Conservation (phyloP, 1,140 invertebrate species). For the Drosophila kepulauana region DNA sequence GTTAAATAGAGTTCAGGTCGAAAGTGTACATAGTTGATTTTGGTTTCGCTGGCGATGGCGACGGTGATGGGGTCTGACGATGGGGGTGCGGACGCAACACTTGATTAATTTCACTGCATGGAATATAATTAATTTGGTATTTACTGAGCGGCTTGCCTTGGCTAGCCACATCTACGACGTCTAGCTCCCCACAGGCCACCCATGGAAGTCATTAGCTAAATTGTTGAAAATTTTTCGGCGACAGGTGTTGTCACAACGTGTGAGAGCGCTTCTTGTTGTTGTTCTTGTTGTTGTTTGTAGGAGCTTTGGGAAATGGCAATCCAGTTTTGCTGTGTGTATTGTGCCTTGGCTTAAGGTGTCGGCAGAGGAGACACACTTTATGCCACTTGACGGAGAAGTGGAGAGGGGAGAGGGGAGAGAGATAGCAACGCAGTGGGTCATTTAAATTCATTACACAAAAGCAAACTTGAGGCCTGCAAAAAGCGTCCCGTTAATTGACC, state of each 20-base stretch:
- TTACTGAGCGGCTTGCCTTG: conserved; percentile 44
- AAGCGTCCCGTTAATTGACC: conserved; percentile 74
- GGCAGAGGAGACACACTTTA: conserved; percentile 57
- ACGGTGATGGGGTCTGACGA: neutral
- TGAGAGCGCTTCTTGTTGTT: neutral
- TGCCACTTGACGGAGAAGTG: conserved; percentile 43
- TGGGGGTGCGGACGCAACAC: conserved; percentile 38
- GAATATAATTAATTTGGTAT: conserved; percentile 81
- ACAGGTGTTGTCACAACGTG: conserved; percentile 70
- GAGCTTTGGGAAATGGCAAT: conserved; percentile 1
- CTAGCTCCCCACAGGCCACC: neutral
- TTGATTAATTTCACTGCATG: conserved; percentile 81
- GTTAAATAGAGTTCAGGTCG: conserved; percentile 78
- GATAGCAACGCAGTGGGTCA: conserved; percentile 59
- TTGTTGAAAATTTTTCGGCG: conserved; percentile 75
- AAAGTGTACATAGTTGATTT: conserved; percentile 67
- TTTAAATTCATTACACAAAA: conserved; percentile 80
- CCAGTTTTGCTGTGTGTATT: neutral
- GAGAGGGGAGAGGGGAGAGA: neutral
- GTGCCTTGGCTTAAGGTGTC: conserved; percentile 37
- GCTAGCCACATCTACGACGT: neutral
- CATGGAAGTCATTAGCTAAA: conserved; percentile 75
- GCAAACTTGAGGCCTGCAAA: conserved; percentile 62
- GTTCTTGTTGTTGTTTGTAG: too few species aligned
- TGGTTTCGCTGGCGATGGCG: conserved; percentile 42